Conservation (phyloP, 2,888 invertebrate genomes). For the Gari tellinella region DNA sequence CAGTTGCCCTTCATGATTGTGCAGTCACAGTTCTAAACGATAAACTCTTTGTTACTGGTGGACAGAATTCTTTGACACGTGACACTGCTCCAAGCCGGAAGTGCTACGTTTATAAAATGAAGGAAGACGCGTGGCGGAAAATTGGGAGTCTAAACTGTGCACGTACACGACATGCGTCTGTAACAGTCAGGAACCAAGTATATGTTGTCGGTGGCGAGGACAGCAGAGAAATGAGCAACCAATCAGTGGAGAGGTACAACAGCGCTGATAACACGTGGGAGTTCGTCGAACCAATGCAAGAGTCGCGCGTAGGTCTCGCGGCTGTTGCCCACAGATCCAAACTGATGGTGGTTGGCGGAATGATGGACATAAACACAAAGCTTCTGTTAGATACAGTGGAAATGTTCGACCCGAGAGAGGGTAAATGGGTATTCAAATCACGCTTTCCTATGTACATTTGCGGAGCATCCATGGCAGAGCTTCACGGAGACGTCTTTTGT, state of each 20-base stretch:
- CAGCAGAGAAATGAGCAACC: conserved; percentile 62
- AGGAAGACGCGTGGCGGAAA: conserved; percentile 55
- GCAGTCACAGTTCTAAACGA: conserved; percentile 63
- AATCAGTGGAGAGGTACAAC: conserved; percentile 72
- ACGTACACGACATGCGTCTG: conserved; percentile 69
- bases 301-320: conserved; percentile 66
- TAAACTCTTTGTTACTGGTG: conserved; percentile 71
- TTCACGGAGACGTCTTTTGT: conserved; percentile 61
- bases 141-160: conserved; percentile 59
- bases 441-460: conserved; percentile 64
- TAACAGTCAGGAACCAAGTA: conserved; percentile 60
- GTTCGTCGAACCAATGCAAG: conserved; percentile 58
- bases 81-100: conserved; percentile 45
- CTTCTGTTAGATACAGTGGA: conserved; percentile 71
- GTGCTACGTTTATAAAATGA: conserved; percentile 65
- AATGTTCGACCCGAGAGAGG: conserved; percentile 69
- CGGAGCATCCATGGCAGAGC: conserved; percentile 68
- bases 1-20: conserved; percentile 71
- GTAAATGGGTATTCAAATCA: conserved; percentile 55
- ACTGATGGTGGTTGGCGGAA: conserved; percentile 74
- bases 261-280: conserved; percentile 65
- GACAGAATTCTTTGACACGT: conserved; percentile 19
- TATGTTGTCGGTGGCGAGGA: conserved; percentile 75
- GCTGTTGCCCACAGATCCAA: conserved; percentile 62
- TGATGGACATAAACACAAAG: conserved; percentile 54